Evolutionary conservation across 2,113 vertebrate species (phyloP), one percentile per base, ranked within the genome.

Genomic region (Lophura nycthemera): DNA sequence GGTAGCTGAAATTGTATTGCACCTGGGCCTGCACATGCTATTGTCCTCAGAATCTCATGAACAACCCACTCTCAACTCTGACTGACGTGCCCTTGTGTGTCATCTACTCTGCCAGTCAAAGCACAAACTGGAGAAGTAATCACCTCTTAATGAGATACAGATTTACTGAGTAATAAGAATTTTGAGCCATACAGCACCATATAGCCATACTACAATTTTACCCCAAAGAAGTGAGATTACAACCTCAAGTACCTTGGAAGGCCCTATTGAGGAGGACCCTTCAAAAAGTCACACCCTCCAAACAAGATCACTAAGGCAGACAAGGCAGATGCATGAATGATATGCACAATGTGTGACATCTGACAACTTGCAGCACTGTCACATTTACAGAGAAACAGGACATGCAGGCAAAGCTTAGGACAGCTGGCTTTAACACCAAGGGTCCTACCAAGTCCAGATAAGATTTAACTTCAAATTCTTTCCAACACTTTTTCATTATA

Each of bases 1-100:
- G 25, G 29, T 5, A 14, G 47, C 5, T 82, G 27, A 29, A 67
- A 54, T 4, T 22, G 27, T 3, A 18, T 22, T 2, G 15, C 2
- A 4, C 38, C 25, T 52, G 5, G 57, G 25, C 11, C 32, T 0
- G 0, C 8, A 22, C 2, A 1, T 11, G 10, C 8, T 25, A 10
- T 15, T 24, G 12, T 47, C 11, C n/a, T 48, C 63, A 13, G 29
- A 88, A 38, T 21, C 15, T 32, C 1, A 1, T 15, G 27, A 70
- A 10, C 14, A 2, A 36, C 27, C 25, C 38, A 1, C n/a, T 74
- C 30, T 20, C 27, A 78, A 27, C 24, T 86, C 36, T 60, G 50
- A 18, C 18, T 54, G 78, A 70, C 27, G 29, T 19, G 12, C 3
- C 20, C 24, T 47, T 30, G 8, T 34, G 34, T 70, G 48, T 48